Evolutionary conservation across 1,140 invertebrate genomes (phyloP), one percentile per base, ranked within the genome.

Genomic region (Plectrocnemia conspersa): DNA sequence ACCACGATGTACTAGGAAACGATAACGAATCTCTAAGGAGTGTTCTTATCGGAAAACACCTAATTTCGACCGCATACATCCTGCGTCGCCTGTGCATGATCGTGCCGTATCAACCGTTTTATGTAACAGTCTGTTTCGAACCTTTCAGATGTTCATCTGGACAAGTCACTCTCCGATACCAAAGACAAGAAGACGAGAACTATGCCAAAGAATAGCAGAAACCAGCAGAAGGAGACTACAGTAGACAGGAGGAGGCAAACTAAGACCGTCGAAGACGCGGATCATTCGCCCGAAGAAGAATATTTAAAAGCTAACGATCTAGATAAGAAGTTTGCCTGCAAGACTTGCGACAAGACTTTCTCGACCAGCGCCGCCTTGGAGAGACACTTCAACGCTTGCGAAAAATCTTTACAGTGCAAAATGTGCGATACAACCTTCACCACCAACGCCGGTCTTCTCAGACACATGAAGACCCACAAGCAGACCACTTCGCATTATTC

Each of bases 391-490:
- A 87, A 89, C 64, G 85, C 83, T 1, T 84, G 84, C 1, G 84
- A 88, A 62, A 72, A 85, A 1, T 84, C 86, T 1, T 89, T 87
- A 68, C 82, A 83, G 62, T 93, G 90, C 69, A 81, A 82, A 62
- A 79, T 82, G 59, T 93, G 89, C 68, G 77, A 82, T 16, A 82
- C 89, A 69, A 82, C 86, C 2, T 94, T 93, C 71, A 91, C 87
- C 23, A 92, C 89, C 2, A 92, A 91, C 68, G 88, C 88, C 11
- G 91, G 90, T 67, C 90, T 93, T 87, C 88, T 90, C 64, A 74
- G 89, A 19, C 90, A 93, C 66, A 81, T 88, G 73, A 76, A 86
- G 46, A 89, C 84, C 0, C 85, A 88, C 68, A 75, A 74, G 55
- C 71, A 71, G 54, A 73, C 63, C 46, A 62, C 45, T 9, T 74